phyloP scores from a whole-genome alignment of 2,888 invertebrate genomes.

The Drosophila paucipuncta region DNA sequence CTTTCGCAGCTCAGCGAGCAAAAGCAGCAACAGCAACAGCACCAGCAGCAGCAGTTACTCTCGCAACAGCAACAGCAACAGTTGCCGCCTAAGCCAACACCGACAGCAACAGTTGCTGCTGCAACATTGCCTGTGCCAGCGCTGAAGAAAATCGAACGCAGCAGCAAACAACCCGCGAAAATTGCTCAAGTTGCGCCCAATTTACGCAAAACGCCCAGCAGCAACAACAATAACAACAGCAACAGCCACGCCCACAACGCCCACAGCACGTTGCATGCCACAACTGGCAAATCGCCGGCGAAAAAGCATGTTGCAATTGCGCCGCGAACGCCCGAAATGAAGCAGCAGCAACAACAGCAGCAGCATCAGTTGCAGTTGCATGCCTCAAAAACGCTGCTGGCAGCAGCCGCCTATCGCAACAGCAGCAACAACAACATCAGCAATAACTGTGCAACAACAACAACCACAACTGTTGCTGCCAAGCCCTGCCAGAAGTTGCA shows the following conservation, averaged over 20 bases:
- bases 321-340: conserved; percentile 84
- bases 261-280: conserved; percentile 65
- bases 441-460: conserved; percentile 22
- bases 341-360: conserved; percentile 78
- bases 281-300: conserved; percentile 83
- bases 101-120: conserved; percentile 46
- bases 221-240: conserved; percentile 65
- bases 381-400: conserved; percentile 47
- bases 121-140: conserved; percentile 80
- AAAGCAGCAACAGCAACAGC: conserved; percentile 65
- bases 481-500: conserved; percentile 54
- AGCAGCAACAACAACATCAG: conserved; percentile 20
- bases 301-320: conserved; percentile 85
- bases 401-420: conserved; percentile 45
- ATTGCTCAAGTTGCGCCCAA: conserved; percentile 85
- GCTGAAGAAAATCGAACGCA: conserved; percentile 85
- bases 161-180: conserved; percentile 84
- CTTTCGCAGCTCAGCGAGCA: conserved; percentile 82
- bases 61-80: conserved; percentile 32
- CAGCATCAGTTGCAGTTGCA: conserved; percentile 58
- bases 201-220: conserved; percentile 83
- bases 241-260: conserved; percentile 69
- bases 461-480: conserved; percentile 37
- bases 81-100: conserved; percentile 31
- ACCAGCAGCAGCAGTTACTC: conserved; percentile 42